Evolutionary conservation across 2,888 invertebrate genomes (phyloP).

Genomic region (Drosophila meridionalis): DNA sequence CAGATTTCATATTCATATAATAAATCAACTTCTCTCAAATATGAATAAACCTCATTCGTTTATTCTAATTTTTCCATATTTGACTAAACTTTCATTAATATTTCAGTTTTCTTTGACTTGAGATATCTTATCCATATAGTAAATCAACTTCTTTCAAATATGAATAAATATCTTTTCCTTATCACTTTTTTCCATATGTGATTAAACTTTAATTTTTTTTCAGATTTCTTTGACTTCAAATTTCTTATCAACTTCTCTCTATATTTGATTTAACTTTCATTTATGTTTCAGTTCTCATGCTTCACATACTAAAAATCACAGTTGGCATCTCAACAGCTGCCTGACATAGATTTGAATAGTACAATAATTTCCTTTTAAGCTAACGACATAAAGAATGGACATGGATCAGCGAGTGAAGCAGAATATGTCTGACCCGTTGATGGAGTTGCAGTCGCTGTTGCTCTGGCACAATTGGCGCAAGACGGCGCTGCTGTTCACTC

Average conservation of each 20-base stretch:
- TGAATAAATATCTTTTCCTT: too few relatives aligned
- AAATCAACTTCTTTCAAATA: too few relatives aligned
- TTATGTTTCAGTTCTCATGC: too few relatives aligned
- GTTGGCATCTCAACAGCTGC: constrained; percentile 18
- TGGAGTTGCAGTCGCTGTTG: constrained; percentile 28
- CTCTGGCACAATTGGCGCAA: constrained; percentile 56
- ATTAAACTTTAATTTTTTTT: too few relatives aligned
- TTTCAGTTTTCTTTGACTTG: too few relatives aligned
- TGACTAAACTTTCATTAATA: too few relatives aligned
- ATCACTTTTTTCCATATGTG: too few relatives aligned
- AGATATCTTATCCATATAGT: too few relatives aligned
- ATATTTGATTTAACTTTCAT: constrained; percentile 4
- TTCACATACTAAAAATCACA: neutral
- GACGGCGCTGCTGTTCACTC: constrained; percentile 29
- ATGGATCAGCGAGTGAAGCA: neutral
- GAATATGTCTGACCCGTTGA: neutral
- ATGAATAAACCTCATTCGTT: too few relatives aligned
- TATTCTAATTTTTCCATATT: too few relatives aligned
- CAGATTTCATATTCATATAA: too few relatives aligned
- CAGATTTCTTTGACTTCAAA: neutral
- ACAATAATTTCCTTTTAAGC: neutral
- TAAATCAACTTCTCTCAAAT: too few relatives aligned
- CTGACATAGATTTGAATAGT: neutral
- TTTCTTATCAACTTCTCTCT: neutral
- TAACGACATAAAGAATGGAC: constrained; percentile 23